Percentiles rank a stretch among this genome's conserved stretches.
phyloP scores from a whole-genome alignment of 2,113 vertebrate species.

The Echinops telfairi region DNA sequence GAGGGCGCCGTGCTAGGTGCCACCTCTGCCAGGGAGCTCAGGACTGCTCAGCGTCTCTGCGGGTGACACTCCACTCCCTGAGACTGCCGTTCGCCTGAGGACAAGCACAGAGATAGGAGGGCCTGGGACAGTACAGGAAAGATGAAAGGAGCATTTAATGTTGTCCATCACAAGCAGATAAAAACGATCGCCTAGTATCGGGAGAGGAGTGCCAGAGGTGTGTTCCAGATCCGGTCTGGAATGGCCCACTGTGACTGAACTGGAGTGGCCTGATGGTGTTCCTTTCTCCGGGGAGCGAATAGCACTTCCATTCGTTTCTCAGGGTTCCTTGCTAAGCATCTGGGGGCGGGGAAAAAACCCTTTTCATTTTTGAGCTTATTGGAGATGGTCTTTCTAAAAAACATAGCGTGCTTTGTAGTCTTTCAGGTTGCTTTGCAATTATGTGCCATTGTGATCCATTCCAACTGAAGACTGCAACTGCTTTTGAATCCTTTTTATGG shows the following conservation, averaged over 20 bases:
- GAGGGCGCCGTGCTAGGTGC: background rate
- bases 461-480: conserved; percentile 47
- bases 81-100: background rate
- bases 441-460: background rate
- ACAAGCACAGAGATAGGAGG: background rate
- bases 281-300: background rate
- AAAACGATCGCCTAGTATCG: no score
- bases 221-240: background rate
- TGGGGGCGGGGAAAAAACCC: background rate
- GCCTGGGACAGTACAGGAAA: no score
- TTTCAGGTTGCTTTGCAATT: background rate
- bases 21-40: background rate
- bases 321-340: background rate
- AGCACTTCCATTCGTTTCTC: background rate
- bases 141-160: no score
- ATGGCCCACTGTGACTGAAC: no score
- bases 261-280: rapidly evolving
- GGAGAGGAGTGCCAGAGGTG: no score
- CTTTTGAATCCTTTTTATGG: conserved; percentile 25
- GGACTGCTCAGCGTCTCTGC: background rate
- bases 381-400: background rate
- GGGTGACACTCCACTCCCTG: background rate
- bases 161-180: no score
- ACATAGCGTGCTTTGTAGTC: background rate
- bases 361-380: background rate